Percentiles rank a stretch among this genome's conserved stretches.
Conservation (phyloP, 2,113 vertebrate genomes). For the Polyodon spathula region DNA sequence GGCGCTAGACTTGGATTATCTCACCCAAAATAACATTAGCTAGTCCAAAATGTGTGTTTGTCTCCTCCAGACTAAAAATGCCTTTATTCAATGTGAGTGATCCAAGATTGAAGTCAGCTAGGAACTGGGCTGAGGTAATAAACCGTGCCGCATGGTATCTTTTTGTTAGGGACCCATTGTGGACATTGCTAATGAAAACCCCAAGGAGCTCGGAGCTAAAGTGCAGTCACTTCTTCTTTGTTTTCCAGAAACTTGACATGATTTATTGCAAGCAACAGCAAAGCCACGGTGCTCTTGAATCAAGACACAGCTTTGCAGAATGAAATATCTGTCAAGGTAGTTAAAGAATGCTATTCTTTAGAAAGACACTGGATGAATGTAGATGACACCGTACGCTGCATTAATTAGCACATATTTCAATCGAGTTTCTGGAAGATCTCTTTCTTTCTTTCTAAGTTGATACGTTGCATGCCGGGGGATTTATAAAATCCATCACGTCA, state of each 20-base stretch:
- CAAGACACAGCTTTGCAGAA: conserved; percentile 22
- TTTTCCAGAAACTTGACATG: conserved; percentile 17
- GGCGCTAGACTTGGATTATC: too few species aligned
- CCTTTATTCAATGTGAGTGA: too few species aligned
- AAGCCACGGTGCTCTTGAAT: conserved; percentile 11
- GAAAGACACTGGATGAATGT: conserved; percentile 13
- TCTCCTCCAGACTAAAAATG: too few species aligned
- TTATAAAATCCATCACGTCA: too few species aligned
- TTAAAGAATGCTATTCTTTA: conserved; percentile 15
- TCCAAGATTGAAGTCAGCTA: too few species aligned
- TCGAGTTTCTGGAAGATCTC: too few species aligned
- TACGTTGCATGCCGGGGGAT: too few species aligned
- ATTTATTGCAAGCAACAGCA: conserved; percentile 24
- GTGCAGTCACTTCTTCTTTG: conserved; percentile 14
- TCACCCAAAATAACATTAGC: too few species aligned
- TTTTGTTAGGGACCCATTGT: conserved; percentile 15
- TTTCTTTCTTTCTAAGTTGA: too few species aligned
- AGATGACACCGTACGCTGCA: not conserved
- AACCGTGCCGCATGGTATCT: too few species aligned
- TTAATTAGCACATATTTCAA: not conserved
- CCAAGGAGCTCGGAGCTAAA: conserved; percentile 13
- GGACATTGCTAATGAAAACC: conserved; percentile 21
- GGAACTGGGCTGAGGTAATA: too few species aligned
- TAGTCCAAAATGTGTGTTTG: too few species aligned
- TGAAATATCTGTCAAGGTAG: conserved; percentile 16